Evolutionary conservation across 92 coral and sea anemone species (phyloP).

Genomic region (Epizoanthus rinbou): DNA sequence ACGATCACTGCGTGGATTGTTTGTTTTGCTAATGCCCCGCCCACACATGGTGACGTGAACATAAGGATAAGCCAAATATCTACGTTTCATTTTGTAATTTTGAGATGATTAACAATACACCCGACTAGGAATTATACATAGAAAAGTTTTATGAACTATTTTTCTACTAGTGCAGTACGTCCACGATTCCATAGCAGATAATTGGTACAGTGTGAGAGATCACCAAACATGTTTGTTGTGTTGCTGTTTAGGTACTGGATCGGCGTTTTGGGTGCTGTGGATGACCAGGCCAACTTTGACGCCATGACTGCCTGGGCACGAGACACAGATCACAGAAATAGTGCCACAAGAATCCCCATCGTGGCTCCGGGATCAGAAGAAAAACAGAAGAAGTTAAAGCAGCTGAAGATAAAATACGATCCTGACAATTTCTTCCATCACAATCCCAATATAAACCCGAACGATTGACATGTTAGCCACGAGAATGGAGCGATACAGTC

Average conservation of each 20-base stretch:
- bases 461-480: not conserved
- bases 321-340: constrained; percentile 47
- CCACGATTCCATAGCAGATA: not conserved
- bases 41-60: too few species aligned
- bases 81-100: too few species aligned
- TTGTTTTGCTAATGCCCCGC: too few species aligned
- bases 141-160: not conserved
- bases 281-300: constrained; percentile 37
- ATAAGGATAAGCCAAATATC: too few species aligned
- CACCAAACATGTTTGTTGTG: not conserved
- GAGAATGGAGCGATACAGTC: too few species aligned
- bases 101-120: too few species aligned
- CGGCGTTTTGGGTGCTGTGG: constrained; percentile 56
- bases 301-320: constrained; percentile 60
- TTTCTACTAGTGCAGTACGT: not conserved
- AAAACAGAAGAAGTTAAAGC: constrained; percentile 52
- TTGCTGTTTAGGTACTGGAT: constrained; percentile 63
- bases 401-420: constrained; percentile 73
- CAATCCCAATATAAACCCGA: constrained; percentile 69
- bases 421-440: constrained; percentile 85
- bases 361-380: constrained; percentile 60
- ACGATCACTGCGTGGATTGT: too few species aligned
- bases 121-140: too few species aligned
- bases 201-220: not conserved
- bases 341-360: constrained; percentile 58